These are phyloP conservation scores for Dorcus hopei DNA, from an alignment of 2,888 invertebrate genomes.

Conservation along the genomic window DNA sequence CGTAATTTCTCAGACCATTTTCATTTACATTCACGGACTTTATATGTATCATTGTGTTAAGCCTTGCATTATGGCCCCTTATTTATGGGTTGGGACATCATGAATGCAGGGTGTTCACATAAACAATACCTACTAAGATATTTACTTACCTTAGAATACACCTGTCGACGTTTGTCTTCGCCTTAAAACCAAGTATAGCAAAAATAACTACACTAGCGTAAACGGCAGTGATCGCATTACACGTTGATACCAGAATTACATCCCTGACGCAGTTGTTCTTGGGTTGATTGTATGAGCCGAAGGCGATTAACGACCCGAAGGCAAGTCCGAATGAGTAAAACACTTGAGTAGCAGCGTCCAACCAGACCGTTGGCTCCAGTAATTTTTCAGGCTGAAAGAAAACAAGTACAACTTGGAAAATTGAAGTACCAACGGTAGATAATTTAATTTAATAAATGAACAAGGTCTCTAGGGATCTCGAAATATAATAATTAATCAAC, in stretches of 20 bases:
- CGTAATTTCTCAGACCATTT: no score
- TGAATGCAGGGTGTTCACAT: no score
- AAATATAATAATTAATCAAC: background rate
- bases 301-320: slow-evolving; percentile 92
- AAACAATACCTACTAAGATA: slow-evolving; percentile 21
- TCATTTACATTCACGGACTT: no score
- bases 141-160: slow-evolving; percentile 76
- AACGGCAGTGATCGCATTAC: slow-evolving; percentile 90
- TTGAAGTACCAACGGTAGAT: no score
- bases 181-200: slow-evolving; percentile 93
- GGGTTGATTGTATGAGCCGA: slow-evolving; percentile 92
- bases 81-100: no score
- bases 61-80: no score
- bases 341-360: slow-evolving; percentile 95
- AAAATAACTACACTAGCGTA: slow-evolving; percentile 95
- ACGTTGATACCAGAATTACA: slow-evolving; percentile 84
- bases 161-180: slow-evolving; percentile 82
- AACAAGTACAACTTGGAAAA: background rate
- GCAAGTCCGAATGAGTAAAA: slow-evolving; percentile 95
- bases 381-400: slow-evolving; percentile 71
- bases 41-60: no score
- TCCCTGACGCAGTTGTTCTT: slow-evolving; percentile 94
- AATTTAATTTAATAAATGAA: no score
- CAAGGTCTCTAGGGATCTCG: no score
- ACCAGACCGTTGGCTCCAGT: slow-evolving; percentile 85